Evolutionary conservation across 2,797 vertebrate genomes (phyloP).

Genomic region (Cirrhinus molitorella): DNA sequence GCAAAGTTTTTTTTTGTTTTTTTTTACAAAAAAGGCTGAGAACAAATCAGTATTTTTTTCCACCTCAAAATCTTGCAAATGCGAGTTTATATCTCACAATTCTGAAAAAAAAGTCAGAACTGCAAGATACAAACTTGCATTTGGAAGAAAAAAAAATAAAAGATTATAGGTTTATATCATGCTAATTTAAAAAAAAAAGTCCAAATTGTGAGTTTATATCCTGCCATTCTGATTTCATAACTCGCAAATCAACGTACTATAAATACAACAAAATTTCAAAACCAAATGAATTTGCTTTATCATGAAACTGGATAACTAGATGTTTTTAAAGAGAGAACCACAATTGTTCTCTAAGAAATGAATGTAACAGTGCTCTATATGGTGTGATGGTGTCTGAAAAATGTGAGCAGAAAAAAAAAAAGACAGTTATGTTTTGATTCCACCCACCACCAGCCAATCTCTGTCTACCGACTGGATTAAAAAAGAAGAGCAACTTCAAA

Average conservation of each 20-base stretch:
- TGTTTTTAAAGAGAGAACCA: not conserved
- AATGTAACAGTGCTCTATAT: not conserved
- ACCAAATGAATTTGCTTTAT: not conserved
- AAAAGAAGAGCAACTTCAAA: slow-evolving; percentile 22
- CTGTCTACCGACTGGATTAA: slow-evolving; percentile 9
- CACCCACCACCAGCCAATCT: not conserved
- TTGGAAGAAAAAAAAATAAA: too few species aligned
- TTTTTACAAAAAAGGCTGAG: too few species aligned
- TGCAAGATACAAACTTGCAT: too few species aligned
- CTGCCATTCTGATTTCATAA: too few species aligned
- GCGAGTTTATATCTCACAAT: too few species aligned
- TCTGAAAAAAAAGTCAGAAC: too few species aligned
- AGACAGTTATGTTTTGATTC: not conserved
- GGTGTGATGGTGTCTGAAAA: not conserved
- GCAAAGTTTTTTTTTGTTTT: too few species aligned
- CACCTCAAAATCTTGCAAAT: too few species aligned
- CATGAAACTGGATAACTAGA: not conserved
- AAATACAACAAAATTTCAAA: not conserved
- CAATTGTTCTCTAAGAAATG: not conserved
- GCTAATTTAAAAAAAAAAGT: too few species aligned
- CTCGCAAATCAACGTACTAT: not conserved
- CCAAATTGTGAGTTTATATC: too few species aligned
- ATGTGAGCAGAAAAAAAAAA: not conserved
- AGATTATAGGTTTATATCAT: too few species aligned
- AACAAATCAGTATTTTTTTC: too few species aligned